Conservation (phyloP, 2,113 vertebrate species). For the Cottus gobio region DNA sequence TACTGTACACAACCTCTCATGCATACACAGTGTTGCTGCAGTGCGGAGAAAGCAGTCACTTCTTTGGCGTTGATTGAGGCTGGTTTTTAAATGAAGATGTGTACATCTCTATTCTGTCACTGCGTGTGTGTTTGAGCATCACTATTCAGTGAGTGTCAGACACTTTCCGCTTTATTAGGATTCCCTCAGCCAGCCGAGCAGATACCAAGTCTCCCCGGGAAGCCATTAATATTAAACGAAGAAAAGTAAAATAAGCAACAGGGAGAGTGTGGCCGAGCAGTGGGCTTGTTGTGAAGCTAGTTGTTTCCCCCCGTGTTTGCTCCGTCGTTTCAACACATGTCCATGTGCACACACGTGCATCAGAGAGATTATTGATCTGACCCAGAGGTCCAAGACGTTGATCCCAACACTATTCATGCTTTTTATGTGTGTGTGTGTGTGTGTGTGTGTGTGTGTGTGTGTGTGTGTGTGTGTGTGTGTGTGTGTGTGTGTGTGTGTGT, state of each 20-base stretch:
- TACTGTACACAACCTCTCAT: conserved; percentile 60
- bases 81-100: conserved; percentile 25
- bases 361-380: conserved; percentile 42
- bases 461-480: too few species aligned
- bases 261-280: conserved; percentile 19
- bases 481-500: too few species aligned
- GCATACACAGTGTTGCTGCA: conserved; percentile 67
- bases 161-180: conserved; percentile 32
- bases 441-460: too few species aligned
- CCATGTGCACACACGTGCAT: conserved; percentile 17
- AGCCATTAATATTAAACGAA: conserved; percentile 37
- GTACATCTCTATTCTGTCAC: conserved; percentile 19
- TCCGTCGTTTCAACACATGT: conserved; percentile 15
- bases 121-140: conserved; percentile 9
- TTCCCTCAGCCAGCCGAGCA: conserved; percentile 14
- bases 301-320: too few species aligned
- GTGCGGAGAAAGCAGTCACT: conserved; percentile 56
- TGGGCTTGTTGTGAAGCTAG: conserved; percentile 13
- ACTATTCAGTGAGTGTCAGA: conserved; percentile 29
- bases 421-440: too few species aligned
- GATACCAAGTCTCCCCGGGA: conserved; percentile 29
- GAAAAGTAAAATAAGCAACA: conserved; percentile 24
- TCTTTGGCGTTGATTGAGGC: conserved; percentile 40
- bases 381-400: conserved; percentile 48
- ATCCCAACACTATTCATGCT: conserved; percentile 20